Evolutionary conservation across 2,113 vertebrate species (phyloP), one percentile per base, ranked within the genome.

Genomic region (Blennius ocellaris): DNA sequence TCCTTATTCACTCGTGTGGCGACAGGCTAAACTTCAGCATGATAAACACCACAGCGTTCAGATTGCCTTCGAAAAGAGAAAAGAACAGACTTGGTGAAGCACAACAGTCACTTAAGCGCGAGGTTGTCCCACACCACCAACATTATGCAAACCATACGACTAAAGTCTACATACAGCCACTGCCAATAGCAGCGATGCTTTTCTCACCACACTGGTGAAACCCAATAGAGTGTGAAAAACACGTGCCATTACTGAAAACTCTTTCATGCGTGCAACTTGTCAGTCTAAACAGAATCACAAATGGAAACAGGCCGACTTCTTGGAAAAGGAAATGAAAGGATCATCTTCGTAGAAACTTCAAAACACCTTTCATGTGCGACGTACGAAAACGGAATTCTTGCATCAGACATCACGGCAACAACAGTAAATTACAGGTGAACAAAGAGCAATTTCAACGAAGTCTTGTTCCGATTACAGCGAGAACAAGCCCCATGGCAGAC

Each of bases 401-500:
- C 0, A 6, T 56, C 62, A 69, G 11, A 55, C 6, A 15, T 16
- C 60, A 59, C 38, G 6, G 30, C 45, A 58, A 81, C 44, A 60
- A 83, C 30, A 73, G 54, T 14, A 80, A 67, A 75, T 71, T 61
- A 45, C 10, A n/a, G 11, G 30, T 59, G 59, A 84, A 81, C 73
- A 80, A 65, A 69, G 50, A 65, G 61, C 47, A 55, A 54, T 69
- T 73, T 76, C 41, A 69, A 52, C 17, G 41, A 73, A 78, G 57
- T 60, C 51, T 73, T 71, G 73, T 83, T 81, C 44, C 5, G 21
- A 81, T 78, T 68, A 78, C 41, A 69, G 61, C 11, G 2, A 68
- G 64, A 73, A 81, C 65, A 64, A 75, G 17, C 40, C 78, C 69
- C n/a, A 21, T 55, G 43, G 83, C 69, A 63, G 44, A 58, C 69